A percentile compares a stretch with the other conserved stretches of the same genome.
Conservation (phyloP, 2,888 invertebrate genomes). For the Brenthis daphne region DNA sequence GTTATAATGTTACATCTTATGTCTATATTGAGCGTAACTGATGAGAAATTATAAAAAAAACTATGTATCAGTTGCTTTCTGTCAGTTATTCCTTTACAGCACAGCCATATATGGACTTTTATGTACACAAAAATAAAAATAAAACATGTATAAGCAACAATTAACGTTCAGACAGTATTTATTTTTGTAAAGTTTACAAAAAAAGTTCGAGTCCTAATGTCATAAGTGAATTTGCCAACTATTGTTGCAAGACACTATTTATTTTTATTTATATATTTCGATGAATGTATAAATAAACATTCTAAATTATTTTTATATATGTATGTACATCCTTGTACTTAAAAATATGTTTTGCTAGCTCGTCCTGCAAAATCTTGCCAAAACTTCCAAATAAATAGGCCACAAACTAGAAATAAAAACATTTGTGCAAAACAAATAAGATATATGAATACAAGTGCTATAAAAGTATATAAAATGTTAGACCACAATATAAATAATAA, state of each 20-base stretch:
- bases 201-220: background rate
- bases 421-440: constrained; percentile 14
- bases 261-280: background rate
- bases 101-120: constrained; percentile 50
- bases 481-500: constrained; percentile 20
- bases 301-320: background rate
- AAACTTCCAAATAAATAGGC: constrained; percentile 19
- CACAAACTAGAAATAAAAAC: constrained; percentile 14
- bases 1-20: constrained; percentile 43
- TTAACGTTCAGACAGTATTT: background rate
- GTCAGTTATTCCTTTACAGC: constrained; percentile 44
- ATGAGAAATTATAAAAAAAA: constrained; percentile 46
- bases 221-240: background rate
- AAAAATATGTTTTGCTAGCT: too few species aligned
- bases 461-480: constrained; percentile 19
- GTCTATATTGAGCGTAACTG: constrained; percentile 65
- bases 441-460: constrained; percentile 13
- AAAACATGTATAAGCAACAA: constrained; percentile 2
- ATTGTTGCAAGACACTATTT: background rate
- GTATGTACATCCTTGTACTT: background rate
- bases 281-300: background rate
- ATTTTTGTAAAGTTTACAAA: constrained; percentile 9
- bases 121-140: constrained; percentile 6
- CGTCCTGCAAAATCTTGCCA: background rate
- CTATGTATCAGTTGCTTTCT: background rate